Percentiles rank a stretch among this genome's conserved stretches.
Conservation (phyloP, 2,113 vertebrate species). For the Tauraco erythrolophus region DNA sequence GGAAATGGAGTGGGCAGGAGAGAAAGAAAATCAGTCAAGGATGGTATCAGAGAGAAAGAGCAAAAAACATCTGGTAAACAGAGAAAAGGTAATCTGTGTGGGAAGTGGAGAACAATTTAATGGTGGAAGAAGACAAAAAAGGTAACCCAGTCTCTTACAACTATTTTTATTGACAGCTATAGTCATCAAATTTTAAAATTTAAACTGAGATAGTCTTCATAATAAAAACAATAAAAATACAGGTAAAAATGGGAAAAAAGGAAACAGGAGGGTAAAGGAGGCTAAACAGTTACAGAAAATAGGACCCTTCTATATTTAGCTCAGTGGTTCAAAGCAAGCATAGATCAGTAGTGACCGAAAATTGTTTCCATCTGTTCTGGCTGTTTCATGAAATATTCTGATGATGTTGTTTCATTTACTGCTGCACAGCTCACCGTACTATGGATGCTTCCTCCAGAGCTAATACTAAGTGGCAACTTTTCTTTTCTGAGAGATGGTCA, state of each 20-base stretch:
- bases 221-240: not conserved
- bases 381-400: not conserved
- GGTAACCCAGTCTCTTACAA: not conserved
- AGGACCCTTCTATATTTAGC: not conserved
- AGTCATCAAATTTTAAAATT: not conserved
- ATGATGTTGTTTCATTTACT: not conserved
- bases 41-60: not conserved
- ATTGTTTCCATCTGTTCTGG: conserved; percentile 8
- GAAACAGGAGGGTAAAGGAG: not conserved
- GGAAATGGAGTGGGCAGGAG: not conserved
- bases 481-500: too few relatives aligned
- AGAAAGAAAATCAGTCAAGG: not conserved
- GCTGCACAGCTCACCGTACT: not conserved
- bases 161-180: not conserved
- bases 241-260: not conserved
- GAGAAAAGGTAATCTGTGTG: not conserved
- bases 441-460: not conserved
- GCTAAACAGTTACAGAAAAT: not conserved
- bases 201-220: not conserved
- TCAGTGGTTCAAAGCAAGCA: not conserved
- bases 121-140: not conserved
- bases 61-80: not conserved
- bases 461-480: not conserved
- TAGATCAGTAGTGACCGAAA: not conserved
- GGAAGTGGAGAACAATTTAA: not conserved